Evolutionary conservation across 2,113 vertebrate genomes (phyloP).

Genomic region (Tursiops truncatus): DNA sequence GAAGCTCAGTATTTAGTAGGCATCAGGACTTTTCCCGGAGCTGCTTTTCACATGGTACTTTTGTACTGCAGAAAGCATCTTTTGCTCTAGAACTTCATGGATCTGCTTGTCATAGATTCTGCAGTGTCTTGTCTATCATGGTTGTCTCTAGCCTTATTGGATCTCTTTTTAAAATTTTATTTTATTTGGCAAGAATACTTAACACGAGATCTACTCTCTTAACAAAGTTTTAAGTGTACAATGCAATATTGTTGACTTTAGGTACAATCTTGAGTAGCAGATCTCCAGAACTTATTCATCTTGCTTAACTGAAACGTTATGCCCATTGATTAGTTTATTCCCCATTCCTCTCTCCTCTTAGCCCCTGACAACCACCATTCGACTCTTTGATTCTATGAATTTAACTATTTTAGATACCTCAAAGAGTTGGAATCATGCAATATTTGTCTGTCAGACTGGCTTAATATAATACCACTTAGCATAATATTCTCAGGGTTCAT

Average conservation of each 20-base stretch:
- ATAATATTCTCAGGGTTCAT: neutral
- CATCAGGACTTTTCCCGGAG: neutral
- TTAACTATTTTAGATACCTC: neutral
- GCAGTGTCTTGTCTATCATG: neutral
- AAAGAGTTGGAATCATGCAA: neutral
- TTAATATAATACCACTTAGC: neutral
- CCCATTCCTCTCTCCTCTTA: neutral
- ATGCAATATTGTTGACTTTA: neutral
- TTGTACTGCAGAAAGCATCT: neutral
- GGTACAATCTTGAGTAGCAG: neutral
- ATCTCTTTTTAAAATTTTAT: neutral
- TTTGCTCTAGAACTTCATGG: neutral
- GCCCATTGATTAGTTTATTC: neutral
- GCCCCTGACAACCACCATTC: neutral
- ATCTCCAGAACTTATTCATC: neutral
- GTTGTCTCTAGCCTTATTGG: neutral
- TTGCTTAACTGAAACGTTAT: neutral
- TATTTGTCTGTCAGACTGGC: neutral
- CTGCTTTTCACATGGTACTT: neutral
- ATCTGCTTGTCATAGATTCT: neutral
- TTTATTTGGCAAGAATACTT: neutral
- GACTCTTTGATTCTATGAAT: neutral
- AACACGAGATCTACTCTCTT: neutral
- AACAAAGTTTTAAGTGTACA: neutral
- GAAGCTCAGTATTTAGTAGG: neutral